Evolutionary conservation across 2,797 vertebrate genomes (phyloP).

Genomic region (Tachyglossus aculeatus): DNA sequence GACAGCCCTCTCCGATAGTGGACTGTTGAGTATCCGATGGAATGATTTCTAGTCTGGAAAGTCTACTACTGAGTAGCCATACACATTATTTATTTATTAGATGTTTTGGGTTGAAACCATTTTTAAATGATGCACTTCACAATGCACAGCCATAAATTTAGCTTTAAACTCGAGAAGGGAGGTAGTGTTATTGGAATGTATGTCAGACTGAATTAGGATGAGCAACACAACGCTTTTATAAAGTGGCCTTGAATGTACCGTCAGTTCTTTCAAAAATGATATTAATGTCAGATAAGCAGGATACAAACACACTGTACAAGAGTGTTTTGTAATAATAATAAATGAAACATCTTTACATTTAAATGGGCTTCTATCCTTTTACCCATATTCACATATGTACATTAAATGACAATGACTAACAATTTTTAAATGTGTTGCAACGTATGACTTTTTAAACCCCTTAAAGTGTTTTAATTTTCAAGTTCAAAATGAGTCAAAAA

Average conservation of each 20-base stretch:
- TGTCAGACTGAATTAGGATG: slow-evolving; percentile 85
- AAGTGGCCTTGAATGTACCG: slow-evolving; percentile 75
- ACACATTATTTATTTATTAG: slow-evolving; percentile 97
- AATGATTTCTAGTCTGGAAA: slow-evolving; percentile 93
- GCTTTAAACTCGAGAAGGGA: slow-evolving; percentile 82
- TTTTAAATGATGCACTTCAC: slow-evolving; percentile 87
- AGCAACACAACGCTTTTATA: slow-evolving; percentile 82
- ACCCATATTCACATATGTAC: slow-evolving; percentile 22
- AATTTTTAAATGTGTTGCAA: slow-evolving; percentile 5
- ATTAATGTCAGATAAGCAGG: slow-evolving; percentile 83
- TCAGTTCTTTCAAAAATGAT: slow-evolving; percentile 80
- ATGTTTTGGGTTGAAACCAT: slow-evolving; percentile 90
- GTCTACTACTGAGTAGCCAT: slow-evolving; percentile 83
- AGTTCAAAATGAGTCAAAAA: too few species aligned
- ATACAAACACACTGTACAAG: slow-evolving; percentile 45
- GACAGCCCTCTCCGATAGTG: slow-evolving; percentile 85
- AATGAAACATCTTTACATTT: slow-evolving; percentile 70
- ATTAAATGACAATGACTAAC: background rate
- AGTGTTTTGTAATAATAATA: slow-evolving; percentile 67
- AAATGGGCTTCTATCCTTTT: slow-evolving; percentile 60
- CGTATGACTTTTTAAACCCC: too few species aligned
- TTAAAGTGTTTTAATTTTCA: too few species aligned
- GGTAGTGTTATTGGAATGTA: slow-evolving; percentile 85
- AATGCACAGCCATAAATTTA: slow-evolving; percentile 82
- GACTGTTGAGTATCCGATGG: slow-evolving; percentile 90